Evolutionary conservation across 2,797 vertebrate species (phyloP).

Genomic region (Clamator glandarius): DNA sequence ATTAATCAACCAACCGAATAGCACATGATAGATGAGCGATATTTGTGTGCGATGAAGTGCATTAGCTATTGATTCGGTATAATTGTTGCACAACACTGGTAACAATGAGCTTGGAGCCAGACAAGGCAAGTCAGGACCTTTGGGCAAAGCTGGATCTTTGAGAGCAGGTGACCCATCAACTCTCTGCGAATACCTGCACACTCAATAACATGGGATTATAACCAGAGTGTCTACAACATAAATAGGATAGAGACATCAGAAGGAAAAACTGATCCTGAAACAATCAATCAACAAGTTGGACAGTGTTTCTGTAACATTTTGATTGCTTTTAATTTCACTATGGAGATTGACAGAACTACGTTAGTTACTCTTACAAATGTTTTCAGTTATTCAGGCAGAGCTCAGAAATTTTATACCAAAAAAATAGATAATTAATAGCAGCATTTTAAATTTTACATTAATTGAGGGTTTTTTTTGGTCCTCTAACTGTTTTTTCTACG

Average conservation of each 20-base stretch:
- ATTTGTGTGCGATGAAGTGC: background rate
- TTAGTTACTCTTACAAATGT: background rate
- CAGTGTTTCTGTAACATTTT: background rate
- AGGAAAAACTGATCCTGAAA: background rate
- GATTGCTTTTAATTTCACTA: background rate
- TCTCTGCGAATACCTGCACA: too few species aligned
- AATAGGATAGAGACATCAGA: background rate
- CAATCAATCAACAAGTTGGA: background rate
- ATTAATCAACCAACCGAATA: background rate
- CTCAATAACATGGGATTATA: rapidly evolving
- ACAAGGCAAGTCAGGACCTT: background rate
- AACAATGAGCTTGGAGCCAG: background rate
- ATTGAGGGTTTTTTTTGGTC: background rate
- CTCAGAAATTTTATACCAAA: background rate
- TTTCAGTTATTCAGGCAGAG: background rate
- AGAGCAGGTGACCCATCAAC: background rate
- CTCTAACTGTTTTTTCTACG: background rate
- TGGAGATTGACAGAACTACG: background rate
- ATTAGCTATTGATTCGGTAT: background rate
- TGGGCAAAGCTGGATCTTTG: background rate
- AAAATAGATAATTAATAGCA: background rate
- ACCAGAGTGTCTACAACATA: background rate
- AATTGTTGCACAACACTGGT: background rate
- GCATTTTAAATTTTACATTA: background rate
- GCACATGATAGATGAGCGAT: background rate